Evolutionary conservation across 2,888 invertebrate species (phyloP).

Genomic region (Epinotia brunnichana): DNA sequence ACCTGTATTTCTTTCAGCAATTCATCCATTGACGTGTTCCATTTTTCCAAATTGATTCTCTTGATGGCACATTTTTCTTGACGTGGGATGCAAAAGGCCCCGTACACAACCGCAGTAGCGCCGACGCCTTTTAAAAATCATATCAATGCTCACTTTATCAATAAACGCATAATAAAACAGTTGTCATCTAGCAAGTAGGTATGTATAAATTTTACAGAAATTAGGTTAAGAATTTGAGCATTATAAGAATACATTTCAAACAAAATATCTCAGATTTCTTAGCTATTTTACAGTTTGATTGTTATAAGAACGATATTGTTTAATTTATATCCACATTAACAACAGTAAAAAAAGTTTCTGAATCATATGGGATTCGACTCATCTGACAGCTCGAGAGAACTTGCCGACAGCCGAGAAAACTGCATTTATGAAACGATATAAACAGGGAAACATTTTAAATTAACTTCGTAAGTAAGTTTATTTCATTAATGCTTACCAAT

Average conservation of each 20-base stretch:
- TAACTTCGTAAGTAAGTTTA: constrained; percentile 45
- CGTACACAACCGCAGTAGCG: constrained; percentile 97
- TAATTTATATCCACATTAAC: not conserved
- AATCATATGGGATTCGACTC: constrained; percentile 37
- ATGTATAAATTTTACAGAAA: constrained; percentile 2
- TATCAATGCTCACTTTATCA: constrained; percentile 11
- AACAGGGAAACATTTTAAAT: constrained; percentile 19
- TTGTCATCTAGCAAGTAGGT: constrained; percentile 26
- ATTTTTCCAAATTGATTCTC: constrained; percentile 99
- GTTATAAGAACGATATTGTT: not conserved
- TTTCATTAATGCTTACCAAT: constrained; percentile 88
- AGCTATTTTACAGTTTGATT: not conserved
- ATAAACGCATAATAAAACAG: constrained; percentile 42
- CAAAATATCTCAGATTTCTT: not conserved
- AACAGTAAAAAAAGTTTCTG: constrained; percentile 20
- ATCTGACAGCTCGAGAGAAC: constrained; percentile 50
- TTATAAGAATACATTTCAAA: not conserved
- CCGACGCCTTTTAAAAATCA: constrained; percentile 89
- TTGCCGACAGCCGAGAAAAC: constrained; percentile 43
- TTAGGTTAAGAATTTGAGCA: constrained; percentile 27
- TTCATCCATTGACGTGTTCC: constrained; percentile 99
- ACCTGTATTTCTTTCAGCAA: constrained; percentile 90
- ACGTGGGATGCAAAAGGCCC: constrained; percentile 94
- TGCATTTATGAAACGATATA: constrained; percentile 41
- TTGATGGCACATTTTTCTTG: constrained; percentile 99